Percentiles rank a stretch among this genome's conserved stretches.
Conservation (phyloP, 2,888 invertebrate species). For the Lomographa bimaculata region DNA sequence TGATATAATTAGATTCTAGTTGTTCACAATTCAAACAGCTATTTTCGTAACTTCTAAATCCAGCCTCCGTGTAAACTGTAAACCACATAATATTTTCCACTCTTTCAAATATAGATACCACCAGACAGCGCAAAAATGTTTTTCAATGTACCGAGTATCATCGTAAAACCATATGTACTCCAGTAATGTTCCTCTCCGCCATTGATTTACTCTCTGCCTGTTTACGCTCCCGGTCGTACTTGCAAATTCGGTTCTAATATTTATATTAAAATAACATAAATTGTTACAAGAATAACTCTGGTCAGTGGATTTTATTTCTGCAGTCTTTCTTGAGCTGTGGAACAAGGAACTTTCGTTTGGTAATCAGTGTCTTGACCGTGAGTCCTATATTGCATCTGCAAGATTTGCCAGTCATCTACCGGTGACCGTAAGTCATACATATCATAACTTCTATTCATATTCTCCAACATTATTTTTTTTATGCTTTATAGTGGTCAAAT, state of each 20-base stretch:
- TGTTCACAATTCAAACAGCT: neutral
- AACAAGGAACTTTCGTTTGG: slow-evolving; percentile 7
- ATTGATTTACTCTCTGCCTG: slow-evolving; percentile 73
- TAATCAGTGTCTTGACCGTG: slow-evolving; percentile 34
- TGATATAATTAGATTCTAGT: no score
- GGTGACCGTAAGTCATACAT: no score
- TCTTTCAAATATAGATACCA: slow-evolving; percentile 23
- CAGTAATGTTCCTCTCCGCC: slow-evolving; percentile 47
- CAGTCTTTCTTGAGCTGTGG: slow-evolving; percentile 12
- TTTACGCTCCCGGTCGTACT: slow-evolving; percentile 71
- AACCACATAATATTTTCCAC: slow-evolving; percentile 18
- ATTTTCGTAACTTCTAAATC: slow-evolving; percentile 9
- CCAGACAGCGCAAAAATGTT: slow-evolving; percentile 54
- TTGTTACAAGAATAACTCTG: slow-evolving; percentile 49
- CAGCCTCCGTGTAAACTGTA: slow-evolving; percentile 8
- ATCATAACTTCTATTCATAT: no score
- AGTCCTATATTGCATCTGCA: slow-evolving; percentile 42
- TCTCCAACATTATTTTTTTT: no score
- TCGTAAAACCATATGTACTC: slow-evolving; percentile 65
- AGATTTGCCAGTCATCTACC: no score
- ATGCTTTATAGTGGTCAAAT: no score
- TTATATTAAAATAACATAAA: slow-evolving; percentile 56
- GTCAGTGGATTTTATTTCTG: slow-evolving; percentile 32
- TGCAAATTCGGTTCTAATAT: slow-evolving; percentile 58
- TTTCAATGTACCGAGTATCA: slow-evolving; percentile 59